Conservation (phyloP, 2,888 invertebrate species). For the Schrankia costaestrigalis region DNA sequence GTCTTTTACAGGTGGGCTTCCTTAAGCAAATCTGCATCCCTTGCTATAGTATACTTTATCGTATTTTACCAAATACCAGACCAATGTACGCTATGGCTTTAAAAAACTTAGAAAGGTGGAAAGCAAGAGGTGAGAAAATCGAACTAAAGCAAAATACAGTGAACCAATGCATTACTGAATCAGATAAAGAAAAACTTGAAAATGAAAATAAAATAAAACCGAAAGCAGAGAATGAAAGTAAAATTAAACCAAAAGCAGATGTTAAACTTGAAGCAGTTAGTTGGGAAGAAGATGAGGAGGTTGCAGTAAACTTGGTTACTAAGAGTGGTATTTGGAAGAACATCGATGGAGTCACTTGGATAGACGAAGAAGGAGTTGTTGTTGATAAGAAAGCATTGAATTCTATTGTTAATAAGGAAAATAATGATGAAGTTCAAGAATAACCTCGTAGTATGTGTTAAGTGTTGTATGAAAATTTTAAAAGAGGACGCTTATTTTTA, state of each 20-base stretch:
- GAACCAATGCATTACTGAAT: background rate
- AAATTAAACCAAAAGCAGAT: conserved; percentile 7
- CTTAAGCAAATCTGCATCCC: conserved; percentile 90
- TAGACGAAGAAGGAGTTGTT: conserved; percentile 40
- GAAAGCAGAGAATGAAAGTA: background rate
- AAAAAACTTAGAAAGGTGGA: conserved; percentile 72
- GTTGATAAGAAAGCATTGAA: conserved; percentile 19
- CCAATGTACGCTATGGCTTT: conserved; percentile 84
- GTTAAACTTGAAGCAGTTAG: conserved; percentile 28
- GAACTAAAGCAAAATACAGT: conserved; percentile 3
- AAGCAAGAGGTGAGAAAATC: conserved; percentile 33
- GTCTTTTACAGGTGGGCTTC: conserved; percentile 84
- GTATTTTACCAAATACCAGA: conserved; percentile 85
- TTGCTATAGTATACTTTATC: conserved; percentile 85
- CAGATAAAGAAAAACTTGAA: background rate
- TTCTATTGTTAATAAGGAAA: conserved; percentile 5
- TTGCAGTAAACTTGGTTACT: conserved; percentile 11
- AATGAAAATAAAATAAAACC: background rate
- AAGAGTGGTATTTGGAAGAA: conserved; percentile 34
- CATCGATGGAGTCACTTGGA: conserved; percentile 36
- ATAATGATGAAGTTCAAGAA: background rate
- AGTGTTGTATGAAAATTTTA: too few species aligned
- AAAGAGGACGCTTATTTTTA: too few species aligned
- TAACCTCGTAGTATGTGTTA: too few species aligned
- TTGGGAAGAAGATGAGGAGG: conserved; percentile 40